Conservation (phyloP, 2,888 invertebrate genomes). For the Spodoptera littoralis region DNA sequence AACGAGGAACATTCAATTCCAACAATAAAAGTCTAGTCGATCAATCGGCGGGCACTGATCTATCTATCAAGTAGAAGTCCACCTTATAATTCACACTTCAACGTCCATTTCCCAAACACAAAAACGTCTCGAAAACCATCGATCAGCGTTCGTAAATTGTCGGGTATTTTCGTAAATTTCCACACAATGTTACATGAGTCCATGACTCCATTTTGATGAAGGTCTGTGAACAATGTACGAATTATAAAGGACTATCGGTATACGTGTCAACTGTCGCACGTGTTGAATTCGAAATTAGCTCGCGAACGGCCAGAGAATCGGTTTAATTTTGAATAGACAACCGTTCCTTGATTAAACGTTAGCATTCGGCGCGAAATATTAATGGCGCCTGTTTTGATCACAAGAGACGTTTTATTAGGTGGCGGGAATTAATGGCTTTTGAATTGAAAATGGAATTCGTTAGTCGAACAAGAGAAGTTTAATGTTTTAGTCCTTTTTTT, state of each 20-base stretch:
- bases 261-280: conserved; percentile 46
- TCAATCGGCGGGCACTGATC: conserved; percentile 4
- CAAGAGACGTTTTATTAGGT: conserved; percentile 22
- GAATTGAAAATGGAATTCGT: background rate
- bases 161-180: conserved; percentile 29
- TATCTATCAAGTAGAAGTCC: conserved; percentile 24
- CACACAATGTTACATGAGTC: conserved; percentile 39
- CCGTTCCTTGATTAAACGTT: conserved; percentile 47
- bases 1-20: too few relatives aligned
- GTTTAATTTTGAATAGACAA: conserved; percentile 55
- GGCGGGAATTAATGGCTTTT: conserved; percentile 10
- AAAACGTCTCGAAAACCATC: conserved; percentile 21
- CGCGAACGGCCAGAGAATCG: conserved; percentile 37
- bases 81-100: conserved; percentile 28
- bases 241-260: conserved; percentile 49
- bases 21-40: conserved; percentile 5
- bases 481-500: too few relatives aligned
- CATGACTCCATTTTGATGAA: conserved; percentile 19
- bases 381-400: conserved; percentile 28
- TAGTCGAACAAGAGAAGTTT: conserved; percentile 8
- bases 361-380: conserved; percentile 42
- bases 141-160: conserved; percentile 31
- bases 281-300: conserved; percentile 57
- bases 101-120: conserved; percentile 6
- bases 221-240: conserved; percentile 50